These are phyloP conservation scores for Archips xylosteana DNA, from an alignment of 2,888 invertebrate species.

Conservation along the genomic window DNA sequence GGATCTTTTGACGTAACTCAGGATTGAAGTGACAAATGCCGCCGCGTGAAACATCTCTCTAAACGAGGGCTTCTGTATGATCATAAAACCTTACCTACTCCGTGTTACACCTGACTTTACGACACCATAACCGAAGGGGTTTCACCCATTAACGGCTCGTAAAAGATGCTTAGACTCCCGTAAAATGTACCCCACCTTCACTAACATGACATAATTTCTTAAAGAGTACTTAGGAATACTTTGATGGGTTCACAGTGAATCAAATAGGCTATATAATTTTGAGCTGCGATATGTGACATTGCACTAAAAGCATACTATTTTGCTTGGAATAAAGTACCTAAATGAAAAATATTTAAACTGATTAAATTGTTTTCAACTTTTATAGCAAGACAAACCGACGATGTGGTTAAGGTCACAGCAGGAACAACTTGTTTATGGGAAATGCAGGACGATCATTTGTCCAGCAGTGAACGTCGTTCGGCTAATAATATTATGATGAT, in stretches of 20 bases:
- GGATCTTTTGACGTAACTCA: conserved; percentile 26
- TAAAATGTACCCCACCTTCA: conserved; percentile 43
- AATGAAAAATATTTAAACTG: too few species aligned
- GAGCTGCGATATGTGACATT: not conserved
- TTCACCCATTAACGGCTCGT: conserved; percentile 64
- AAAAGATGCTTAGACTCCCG: conserved; percentile 50
- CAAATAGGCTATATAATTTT: conserved; percentile 29
- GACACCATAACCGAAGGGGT: conserved; percentile 59
- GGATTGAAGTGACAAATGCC: conserved; percentile 54
- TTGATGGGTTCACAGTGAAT: conserved; percentile 33
- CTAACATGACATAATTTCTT: conserved; percentile 40
- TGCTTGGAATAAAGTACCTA: not conserved
- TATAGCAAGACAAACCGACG: too few species aligned
- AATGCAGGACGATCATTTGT: too few species aligned
- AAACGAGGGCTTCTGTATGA: conserved; percentile 54
- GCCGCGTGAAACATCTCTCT: conserved; percentile 53
- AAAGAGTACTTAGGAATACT: conserved; percentile 31
- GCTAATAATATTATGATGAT: too few species aligned
- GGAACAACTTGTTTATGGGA: too few species aligned
- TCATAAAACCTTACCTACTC: conserved; percentile 65
- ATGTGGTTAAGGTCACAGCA: too few species aligned
- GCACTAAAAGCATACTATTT: not conserved
- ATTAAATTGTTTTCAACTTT: too few species aligned
- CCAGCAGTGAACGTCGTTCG: too few species aligned
- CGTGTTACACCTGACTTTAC: conserved; percentile 66